Conservation (phyloP, 2,797 vertebrate genomes). For the Argentina silus region DNA sequence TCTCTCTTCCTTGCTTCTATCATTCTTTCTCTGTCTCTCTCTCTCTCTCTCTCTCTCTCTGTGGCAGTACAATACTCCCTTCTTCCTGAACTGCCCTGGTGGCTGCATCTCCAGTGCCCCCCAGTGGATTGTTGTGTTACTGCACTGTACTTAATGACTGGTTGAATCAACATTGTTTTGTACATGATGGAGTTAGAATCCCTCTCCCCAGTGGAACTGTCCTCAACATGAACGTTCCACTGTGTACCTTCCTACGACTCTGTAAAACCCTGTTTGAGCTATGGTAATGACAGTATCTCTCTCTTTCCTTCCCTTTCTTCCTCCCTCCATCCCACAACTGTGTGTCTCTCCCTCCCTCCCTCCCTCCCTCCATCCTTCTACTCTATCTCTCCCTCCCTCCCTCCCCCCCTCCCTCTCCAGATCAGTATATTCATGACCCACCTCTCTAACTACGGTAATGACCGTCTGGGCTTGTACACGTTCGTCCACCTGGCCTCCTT, state of each 20-base stretch:
- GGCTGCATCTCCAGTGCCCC: too few relatives aligned
- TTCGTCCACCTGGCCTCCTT: constrained; percentile 93
- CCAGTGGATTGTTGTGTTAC: too few relatives aligned
- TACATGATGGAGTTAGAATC: too few relatives aligned
- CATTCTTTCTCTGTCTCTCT: constrained; percentile 16
- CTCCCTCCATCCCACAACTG: constrained; percentile 7
- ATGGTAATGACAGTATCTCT: constrained; percentile 17
- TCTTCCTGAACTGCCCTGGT: too few relatives aligned
- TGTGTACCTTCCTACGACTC: too few relatives aligned
- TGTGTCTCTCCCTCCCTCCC: constrained; percentile 33
- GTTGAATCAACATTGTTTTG: too few relatives aligned
- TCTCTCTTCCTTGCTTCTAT: constrained; percentile 13
- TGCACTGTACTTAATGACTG: too few relatives aligned
- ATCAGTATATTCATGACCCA: constrained; percentile 99
- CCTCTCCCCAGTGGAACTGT: too few relatives aligned
- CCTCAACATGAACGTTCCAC: too few relatives aligned
- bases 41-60: background rate
- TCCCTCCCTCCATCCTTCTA: background rate
- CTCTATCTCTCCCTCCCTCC: constrained; percentile 13
- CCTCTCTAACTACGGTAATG: constrained; percentile 95
- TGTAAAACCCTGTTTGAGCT: too few relatives aligned
- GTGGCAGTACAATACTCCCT: too few relatives aligned
- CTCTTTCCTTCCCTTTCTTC: constrained; percentile 2
- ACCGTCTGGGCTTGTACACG: constrained; percentile 94
- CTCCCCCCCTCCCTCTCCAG: constrained; percentile 62